Percentiles rank a stretch among this genome's conserved stretches.
Evolutionary conservation across 1,140 invertebrate species (phyloP).

Genomic region (Drosophila ananassae): DNA sequence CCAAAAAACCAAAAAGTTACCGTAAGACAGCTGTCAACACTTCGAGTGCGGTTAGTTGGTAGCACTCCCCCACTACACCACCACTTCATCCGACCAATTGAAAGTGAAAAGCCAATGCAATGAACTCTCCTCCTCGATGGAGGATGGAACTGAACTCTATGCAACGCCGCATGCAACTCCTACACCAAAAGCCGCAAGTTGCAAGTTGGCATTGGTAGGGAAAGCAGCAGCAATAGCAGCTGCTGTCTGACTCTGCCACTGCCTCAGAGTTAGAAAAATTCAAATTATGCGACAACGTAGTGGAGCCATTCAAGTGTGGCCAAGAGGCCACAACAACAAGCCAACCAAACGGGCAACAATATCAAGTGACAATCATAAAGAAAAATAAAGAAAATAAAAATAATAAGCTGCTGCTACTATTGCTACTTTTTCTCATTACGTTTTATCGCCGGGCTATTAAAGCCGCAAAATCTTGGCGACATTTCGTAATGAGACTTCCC

Average conservation of each 20-base stretch:
- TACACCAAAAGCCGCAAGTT: conserved; percentile 36
- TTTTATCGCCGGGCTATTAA: conserved; percentile 52
- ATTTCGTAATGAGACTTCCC: conserved; percentile 56
- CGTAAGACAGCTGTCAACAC: conserved; percentile 42
- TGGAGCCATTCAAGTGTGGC: conserved; percentile 58
- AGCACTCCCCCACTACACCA: not conserved
- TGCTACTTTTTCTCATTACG: conserved; percentile 58
- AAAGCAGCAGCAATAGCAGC: conserved; percentile 36
- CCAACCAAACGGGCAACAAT: conserved; percentile 30
- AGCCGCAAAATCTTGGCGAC: conserved; percentile 61
- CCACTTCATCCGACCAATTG: conserved; percentile 24
- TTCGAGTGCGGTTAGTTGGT: conserved; percentile 41
- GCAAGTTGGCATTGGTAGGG: conserved; percentile 15
- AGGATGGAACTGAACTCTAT: conserved; percentile 24
- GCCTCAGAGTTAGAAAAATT: conserved; percentile 46
- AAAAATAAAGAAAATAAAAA: conserved; percentile 31
- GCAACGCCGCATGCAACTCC: conserved; percentile 27
- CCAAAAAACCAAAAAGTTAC: conserved; percentile 12
- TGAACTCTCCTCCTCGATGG: conserved; percentile 37
- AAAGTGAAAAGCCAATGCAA: conserved; percentile 61
- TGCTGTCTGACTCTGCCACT: conserved; percentile 8
- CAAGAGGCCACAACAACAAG: conserved; percentile 16
- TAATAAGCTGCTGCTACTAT: conserved; percentile 26
- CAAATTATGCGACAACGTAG: conserved; percentile 56
- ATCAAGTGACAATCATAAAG: conserved; percentile 60